Conservation (phyloP, 2,888 invertebrate genomes). For the Lagria hirta region DNA sequence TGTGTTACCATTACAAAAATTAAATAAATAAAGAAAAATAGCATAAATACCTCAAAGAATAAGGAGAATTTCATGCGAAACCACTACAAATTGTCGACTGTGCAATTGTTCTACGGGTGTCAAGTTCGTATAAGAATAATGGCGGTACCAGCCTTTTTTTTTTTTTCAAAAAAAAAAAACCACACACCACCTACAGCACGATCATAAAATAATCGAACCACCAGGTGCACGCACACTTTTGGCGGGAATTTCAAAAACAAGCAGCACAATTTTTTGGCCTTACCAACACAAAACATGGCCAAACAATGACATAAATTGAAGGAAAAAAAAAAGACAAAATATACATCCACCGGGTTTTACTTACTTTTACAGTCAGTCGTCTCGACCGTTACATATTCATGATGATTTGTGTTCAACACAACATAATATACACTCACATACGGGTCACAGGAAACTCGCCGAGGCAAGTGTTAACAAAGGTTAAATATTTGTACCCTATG, state of each 20-base stretch:
- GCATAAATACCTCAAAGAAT: not conserved
- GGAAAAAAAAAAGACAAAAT: too few species aligned
- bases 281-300: too few species aligned
- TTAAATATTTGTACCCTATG: constrained; percentile 43
- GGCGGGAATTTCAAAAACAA: too few species aligned
- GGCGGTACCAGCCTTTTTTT: too few species aligned
- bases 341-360: too few species aligned
- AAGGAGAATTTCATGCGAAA: not conserved
- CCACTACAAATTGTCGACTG: constrained; percentile 11
- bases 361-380: too few species aligned
- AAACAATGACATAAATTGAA: too few species aligned
- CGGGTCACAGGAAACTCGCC: constrained; percentile 46
- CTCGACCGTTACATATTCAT: constrained; percentile 29
- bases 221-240: constrained; percentile 18
- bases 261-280: too few species aligned
- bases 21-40: too few species aligned
- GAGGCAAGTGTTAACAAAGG: constrained; percentile 44
- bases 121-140: constrained; percentile 13
- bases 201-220: constrained; percentile 15
- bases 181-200: not conserved
- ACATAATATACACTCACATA: constrained; percentile 31
- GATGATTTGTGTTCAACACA: constrained; percentile 20
- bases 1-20: too few species aligned
- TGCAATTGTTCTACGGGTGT: constrained; percentile 20
- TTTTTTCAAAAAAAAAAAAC: too few species aligned